These are phyloP conservation scores for Microplitis mediator DNA, from an alignment of 1,140 invertebrate genomes.

Conservation along the genomic window DNA sequence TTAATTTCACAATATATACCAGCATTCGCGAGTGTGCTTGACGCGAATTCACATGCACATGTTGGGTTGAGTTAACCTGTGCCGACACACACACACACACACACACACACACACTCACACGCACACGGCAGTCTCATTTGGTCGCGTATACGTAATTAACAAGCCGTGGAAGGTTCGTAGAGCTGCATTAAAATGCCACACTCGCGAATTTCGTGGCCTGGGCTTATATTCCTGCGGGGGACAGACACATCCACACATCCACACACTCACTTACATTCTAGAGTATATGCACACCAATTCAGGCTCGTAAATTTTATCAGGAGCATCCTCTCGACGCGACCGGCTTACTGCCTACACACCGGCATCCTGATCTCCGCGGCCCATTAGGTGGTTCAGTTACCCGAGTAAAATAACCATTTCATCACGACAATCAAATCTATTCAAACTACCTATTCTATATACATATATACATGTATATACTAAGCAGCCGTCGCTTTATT, in stretches of 20 bases:
- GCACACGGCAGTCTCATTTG: neutral
- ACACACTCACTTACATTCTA: too few relatives aligned
- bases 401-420: neutral
- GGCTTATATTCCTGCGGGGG: neutral
- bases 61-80: neutral
- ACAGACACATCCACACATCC: too few relatives aligned
- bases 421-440: too few relatives aligned
- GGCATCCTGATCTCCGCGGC: neutral
- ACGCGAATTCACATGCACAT: conserved; percentile 6
- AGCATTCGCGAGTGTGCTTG: conserved; percentile 1
- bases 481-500: too few relatives aligned
- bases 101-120: neutral
- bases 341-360: neutral
- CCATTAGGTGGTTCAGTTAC: conserved; percentile 16
- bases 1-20: conserved; percentile 7
- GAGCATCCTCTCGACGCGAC: conserved; percentile 7
- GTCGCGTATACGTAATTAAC: conserved; percentile 19
- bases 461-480: too few relatives aligned
- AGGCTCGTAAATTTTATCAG: conserved; percentile 13
- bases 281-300: neutral
- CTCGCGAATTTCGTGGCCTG: conserved; percentile 17
- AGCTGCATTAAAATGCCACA: conserved; percentile 23
- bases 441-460: too few relatives aligned
- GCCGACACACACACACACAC: neutral
- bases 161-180: conserved; percentile 14